Conservation (phyloP, 2,888 invertebrate genomes). For the Drosophila diplacantha region DNA sequence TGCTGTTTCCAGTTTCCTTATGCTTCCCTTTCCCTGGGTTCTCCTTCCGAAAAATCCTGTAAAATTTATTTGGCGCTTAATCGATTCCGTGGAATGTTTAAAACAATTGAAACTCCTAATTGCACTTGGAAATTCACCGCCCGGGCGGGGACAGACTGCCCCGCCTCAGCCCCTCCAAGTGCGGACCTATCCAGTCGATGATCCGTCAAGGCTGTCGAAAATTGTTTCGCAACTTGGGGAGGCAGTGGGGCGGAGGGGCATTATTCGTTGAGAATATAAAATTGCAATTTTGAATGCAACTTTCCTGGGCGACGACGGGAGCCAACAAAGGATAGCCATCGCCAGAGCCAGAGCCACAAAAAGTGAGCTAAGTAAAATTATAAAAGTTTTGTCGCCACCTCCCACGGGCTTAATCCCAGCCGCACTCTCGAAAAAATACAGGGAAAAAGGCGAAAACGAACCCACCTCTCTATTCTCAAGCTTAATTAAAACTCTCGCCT, state of each 20-base stretch:
- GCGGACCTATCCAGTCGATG: slow-evolving; percentile 17
- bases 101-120: slow-evolving; percentile 16
- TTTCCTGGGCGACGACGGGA: slow-evolving; percentile 20
- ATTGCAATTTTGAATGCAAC: slow-evolving; percentile 51
- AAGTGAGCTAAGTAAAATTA: slow-evolving; percentile 51
- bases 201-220: slow-evolving; percentile 25
- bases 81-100: slow-evolving; percentile 5
- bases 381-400: slow-evolving; percentile 45
- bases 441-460: neutral
- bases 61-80: slow-evolving; percentile 1
- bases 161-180: neutral
- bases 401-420: slow-evolving; percentile 1
- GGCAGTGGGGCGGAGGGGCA: neutral
- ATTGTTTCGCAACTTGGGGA: slow-evolving; percentile 22
- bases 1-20: neutral
- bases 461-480: slow-evolving; percentile 29
- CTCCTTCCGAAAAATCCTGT: neutral
- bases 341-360: slow-evolving; percentile 18
- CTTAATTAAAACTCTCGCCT: slow-evolving; percentile 62
- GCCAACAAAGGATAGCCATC: slow-evolving; percentile 7
- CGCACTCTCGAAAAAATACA: neutral
- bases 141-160: slow-evolving; percentile 5
- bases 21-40: neutral
- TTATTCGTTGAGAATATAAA: slow-evolving; percentile 43
- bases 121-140: slow-evolving; percentile 8